Percentiles rank a stretch among this genome's conserved stretches.
Conservation (phyloP, 92 coral and sea anemone species). For the Virgularia gustaviana region DNA sequence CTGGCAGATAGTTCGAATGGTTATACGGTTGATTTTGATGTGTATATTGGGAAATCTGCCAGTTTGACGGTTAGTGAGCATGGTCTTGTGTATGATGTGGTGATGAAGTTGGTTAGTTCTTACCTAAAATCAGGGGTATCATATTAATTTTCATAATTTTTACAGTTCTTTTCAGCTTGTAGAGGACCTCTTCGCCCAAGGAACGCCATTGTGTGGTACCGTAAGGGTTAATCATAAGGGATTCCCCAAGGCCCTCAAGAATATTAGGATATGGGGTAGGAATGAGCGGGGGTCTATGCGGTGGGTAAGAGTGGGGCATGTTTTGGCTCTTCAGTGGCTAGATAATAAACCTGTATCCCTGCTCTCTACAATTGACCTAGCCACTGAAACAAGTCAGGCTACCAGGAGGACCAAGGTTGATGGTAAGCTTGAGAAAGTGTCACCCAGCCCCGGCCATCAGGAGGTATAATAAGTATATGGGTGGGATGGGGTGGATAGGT, state of each 20-base stretch:
- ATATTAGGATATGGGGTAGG: slow-evolving; percentile 62
- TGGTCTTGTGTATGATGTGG: slow-evolving; percentile 70
- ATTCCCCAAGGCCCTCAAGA: slow-evolving; percentile 49
- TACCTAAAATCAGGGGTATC: slow-evolving; percentile 61
- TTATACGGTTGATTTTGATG: slow-evolving; percentile 57
- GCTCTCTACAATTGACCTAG: slow-evolving; percentile 53
- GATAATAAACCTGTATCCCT: slow-evolving; percentile 59
- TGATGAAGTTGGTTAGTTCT: slow-evolving; percentile 49
- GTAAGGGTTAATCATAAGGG: slow-evolving; percentile 37
- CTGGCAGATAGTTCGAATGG: slow-evolving; percentile 57
- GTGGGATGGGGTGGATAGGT: slow-evolving; percentile 57
- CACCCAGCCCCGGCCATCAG: slow-evolving; percentile 49
- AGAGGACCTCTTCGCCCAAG: slow-evolving; percentile 40
- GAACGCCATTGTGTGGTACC: slow-evolving; percentile 55
- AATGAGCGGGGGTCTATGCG: slow-evolving; percentile 41
- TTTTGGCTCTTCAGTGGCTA: slow-evolving; percentile 51
- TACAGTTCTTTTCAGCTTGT: slow-evolving; percentile 53
- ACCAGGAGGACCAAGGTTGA: slow-evolving; percentile 43
- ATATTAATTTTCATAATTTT: slow-evolving; percentile 57
- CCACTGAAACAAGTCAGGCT: slow-evolving; percentile 37
- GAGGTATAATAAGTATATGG: slow-evolving; percentile 52
- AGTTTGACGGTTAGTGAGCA: slow-evolving; percentile 34
- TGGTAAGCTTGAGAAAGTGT: neutral
- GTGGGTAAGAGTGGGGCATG: slow-evolving; percentile 49
- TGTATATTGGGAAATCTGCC: slow-evolving; percentile 59